Base-by-base conservation (phyloP, 2,888 invertebrate species). In the Trachelus troglodyta region DNA sequence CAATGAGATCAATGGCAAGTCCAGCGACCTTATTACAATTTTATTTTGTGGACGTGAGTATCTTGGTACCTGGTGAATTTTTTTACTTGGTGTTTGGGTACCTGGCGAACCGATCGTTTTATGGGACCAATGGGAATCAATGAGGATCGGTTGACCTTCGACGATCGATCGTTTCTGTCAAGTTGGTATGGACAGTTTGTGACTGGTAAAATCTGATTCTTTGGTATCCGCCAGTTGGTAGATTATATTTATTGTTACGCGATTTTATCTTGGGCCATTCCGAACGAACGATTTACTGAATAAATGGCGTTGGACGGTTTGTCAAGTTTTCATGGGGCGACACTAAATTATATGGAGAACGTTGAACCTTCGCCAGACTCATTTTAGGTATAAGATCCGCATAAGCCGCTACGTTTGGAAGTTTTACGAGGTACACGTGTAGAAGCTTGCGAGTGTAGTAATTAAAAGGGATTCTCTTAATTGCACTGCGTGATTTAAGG, bases 381-480 rank as follows among this genome's bases (percentile, higher is more conserved):
- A 2, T 9, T 56, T 56, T 56, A 56, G 56, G 56, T 23, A 23
- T 56, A 56, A 56, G 23, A 56, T 56, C 2, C 23, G 23, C 23
- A 56, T 9, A 23, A 56, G 56, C 23, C 4, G 56, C 56, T 56
- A 35, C 23, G 56, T 23, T 56, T 23, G 56, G 23, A 23, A 56
- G 56, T 56, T 56, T 23, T 2, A 23, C 56, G 56, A 6, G 56
- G 2, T 23, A 56, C 23, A 9, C 23, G 56, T 23, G 56, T 56
- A 56, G 56, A 56, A 9, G 2, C 6, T 23, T 56, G 56, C 6
- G 23, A 56, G 23, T 56, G 23, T 56, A 2, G 56, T 23, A 56
- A 56, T 56, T 56, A 56, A 56, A 56, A 15, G 40, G 56, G 56
- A 56, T 56, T 56, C 89, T 89, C 89, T 89, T 89, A 89, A 89